These are phyloP conservation scores for Calephelis virginiensis DNA, from an alignment of 1,140 invertebrate genomes.

Conservation along the genomic window DNA sequence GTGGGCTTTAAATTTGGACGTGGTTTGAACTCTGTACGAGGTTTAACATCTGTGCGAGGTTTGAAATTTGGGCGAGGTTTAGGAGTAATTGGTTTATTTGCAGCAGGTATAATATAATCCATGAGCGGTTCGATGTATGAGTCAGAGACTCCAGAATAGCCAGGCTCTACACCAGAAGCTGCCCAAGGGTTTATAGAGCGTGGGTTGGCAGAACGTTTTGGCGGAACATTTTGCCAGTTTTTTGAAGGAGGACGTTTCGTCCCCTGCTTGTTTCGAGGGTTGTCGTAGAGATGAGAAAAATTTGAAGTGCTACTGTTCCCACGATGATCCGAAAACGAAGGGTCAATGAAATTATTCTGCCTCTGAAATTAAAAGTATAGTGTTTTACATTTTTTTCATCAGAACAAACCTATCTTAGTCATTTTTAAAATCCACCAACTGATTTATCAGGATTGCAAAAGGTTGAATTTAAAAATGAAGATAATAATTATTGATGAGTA, in stretches of 20 bases:
- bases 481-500: too few relatives aligned
- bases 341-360: slow-evolving; percentile 3
- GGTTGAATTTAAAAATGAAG: slow-evolving; percentile 7
- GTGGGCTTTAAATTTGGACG: neutral
- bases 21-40: neutral
- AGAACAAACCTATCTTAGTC: neutral
- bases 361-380: slow-evolving; percentile 11
- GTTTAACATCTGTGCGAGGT: neutral
- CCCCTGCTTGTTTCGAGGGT: neutral
- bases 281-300: neutral
- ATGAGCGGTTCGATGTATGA: neutral
- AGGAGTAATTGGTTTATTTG: neutral
- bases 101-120: neutral
- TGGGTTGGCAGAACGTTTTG: neutral
- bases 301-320: neutral
- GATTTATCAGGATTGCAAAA: neutral
- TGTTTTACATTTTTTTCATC: neutral
- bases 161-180: neutral
- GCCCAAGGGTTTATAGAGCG: slow-evolving; percentile 3
- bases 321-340: neutral
- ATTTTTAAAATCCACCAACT: neutral
- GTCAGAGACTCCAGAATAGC: neutral
- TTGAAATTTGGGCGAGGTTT: neutral
- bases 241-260: slow-evolving; percentile 5
- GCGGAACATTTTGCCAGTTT: neutral